Evolutionary conservation across 1,140 invertebrate genomes (phyloP).

Genomic region (Drosophila pallidifrons): DNA sequence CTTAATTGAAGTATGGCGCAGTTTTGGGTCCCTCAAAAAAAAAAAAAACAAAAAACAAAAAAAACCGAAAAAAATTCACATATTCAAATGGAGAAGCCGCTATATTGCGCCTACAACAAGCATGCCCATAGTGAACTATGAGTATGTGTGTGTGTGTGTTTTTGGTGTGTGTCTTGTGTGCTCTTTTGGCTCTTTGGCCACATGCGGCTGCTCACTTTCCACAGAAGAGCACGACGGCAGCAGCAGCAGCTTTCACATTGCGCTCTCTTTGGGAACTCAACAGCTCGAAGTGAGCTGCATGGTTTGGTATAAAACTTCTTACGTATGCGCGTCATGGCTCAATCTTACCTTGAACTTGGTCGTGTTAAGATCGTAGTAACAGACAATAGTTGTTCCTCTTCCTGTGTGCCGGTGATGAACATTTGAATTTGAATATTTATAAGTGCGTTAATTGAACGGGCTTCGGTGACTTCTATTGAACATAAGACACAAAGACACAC

Average conservation of each 20-base stretch:
- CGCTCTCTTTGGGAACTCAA: constrained; percentile 47
- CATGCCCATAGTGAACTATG: constrained; percentile 19
- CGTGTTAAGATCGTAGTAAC: constrained; percentile 67
- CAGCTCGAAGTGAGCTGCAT: constrained; percentile 25
- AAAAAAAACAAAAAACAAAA: constrained; percentile 16
- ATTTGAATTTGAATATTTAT: constrained; percentile 48
- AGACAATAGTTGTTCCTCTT: constrained; percentile 6
- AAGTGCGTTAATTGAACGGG: constrained; percentile 40
- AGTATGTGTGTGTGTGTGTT: background rate
- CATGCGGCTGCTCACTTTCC: constrained; percentile 61
- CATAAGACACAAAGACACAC: background rate
- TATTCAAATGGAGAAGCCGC: constrained; percentile 7
- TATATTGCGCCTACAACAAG: constrained; percentile 10
- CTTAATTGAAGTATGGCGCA: constrained; percentile 67
- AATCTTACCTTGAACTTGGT: constrained; percentile 85
- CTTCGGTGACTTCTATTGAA: constrained; percentile 1
- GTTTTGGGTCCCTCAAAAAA: constrained; percentile 31
- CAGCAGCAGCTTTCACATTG: constrained; percentile 62
- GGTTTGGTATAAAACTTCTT: constrained; percentile 84
- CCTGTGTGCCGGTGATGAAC: constrained; percentile 17
- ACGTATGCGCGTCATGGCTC: constrained; percentile 84
- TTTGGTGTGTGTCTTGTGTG: background rate
- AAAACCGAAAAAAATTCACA: background rate
- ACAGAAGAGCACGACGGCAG: constrained; percentile 53
- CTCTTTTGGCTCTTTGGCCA: constrained; percentile 51